Conservation (phyloP, 1,140 invertebrate genomes). For the Cotesia vestalis region DNA sequence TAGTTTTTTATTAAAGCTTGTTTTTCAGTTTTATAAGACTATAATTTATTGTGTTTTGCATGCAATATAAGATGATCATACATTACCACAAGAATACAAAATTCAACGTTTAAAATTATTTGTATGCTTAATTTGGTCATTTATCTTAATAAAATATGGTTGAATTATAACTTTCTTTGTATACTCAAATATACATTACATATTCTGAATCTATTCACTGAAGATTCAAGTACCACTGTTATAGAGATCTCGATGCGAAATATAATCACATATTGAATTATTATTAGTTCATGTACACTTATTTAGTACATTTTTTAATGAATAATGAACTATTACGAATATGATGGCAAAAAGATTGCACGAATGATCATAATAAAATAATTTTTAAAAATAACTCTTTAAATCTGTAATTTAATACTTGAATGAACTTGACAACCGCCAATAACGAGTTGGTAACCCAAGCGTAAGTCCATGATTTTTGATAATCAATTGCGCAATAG, state of each 20-base stretch:
- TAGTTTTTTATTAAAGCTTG: too few relatives aligned
- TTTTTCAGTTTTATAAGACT: too few relatives aligned
- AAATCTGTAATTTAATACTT: conserved; percentile 20
- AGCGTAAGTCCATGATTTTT: conserved; percentile 28
- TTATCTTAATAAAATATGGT: too few relatives aligned
- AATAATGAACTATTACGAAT: background rate
- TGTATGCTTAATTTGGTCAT: too few relatives aligned
- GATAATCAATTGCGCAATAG: conserved; percentile 34
- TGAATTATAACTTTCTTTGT: background rate
- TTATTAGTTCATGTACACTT: background rate
- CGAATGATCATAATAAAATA: background rate
- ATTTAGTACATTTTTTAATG: background rate
- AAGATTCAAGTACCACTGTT: conserved; percentile 2
- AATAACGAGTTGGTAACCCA: conserved; percentile 4
- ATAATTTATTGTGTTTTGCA: too few relatives aligned
- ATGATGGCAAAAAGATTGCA: background rate
- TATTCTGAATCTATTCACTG: background rate
- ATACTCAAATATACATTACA: background rate
- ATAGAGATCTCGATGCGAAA: background rate
- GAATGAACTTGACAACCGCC: background rate
- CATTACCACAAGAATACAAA: too few relatives aligned
- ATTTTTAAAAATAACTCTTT: conserved; percentile 3
- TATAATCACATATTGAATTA: background rate
- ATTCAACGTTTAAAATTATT: too few relatives aligned
- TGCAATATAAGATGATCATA: too few relatives aligned